These are phyloP conservation scores for Phengaris arion DNA, from an alignment of 2,888 invertebrate species.

Conservation along the genomic window DNA sequence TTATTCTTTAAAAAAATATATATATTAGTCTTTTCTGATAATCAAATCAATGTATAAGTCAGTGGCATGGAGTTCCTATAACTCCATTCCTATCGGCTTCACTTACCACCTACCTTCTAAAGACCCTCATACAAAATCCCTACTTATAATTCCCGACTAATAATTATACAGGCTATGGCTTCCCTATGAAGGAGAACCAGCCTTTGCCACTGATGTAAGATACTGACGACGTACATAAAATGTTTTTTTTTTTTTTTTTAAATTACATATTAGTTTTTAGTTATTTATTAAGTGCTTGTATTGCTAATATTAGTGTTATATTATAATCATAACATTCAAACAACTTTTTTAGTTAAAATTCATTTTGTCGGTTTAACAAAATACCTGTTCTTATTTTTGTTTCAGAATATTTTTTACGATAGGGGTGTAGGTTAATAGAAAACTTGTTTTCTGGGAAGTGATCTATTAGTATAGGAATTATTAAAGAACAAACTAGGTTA, in stretches of 20 bases:
- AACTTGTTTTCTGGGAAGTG: not conserved
- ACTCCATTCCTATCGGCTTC: too few species aligned
- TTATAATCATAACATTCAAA: not conserved
- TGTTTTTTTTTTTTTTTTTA: too few species aligned
- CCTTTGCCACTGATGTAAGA: too few species aligned
- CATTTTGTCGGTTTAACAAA: not conserved
- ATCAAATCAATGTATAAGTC: too few species aligned
- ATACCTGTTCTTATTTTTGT: not conserved
- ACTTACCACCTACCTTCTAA: too few species aligned
- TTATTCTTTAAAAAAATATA: not conserved
- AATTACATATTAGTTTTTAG: too few species aligned
- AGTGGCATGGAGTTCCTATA: too few species aligned
- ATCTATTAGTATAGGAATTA: not conserved
- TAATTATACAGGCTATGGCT: too few species aligned
- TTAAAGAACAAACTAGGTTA: not conserved
- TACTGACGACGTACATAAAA: too few species aligned
- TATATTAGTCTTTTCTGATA: not conserved
- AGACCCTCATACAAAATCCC: too few species aligned
- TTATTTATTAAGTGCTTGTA: not conserved
- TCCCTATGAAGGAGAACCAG: too few species aligned
- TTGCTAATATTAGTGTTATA: not conserved
- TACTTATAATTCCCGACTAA: too few species aligned
- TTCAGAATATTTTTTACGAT: not conserved
- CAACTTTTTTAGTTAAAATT: not conserved
- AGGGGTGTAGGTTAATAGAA: conserved; percentile 13